phyloP scores from a whole-genome alignment of 92 coral and sea anemone species.

The Paragorgia papillata region DNA sequence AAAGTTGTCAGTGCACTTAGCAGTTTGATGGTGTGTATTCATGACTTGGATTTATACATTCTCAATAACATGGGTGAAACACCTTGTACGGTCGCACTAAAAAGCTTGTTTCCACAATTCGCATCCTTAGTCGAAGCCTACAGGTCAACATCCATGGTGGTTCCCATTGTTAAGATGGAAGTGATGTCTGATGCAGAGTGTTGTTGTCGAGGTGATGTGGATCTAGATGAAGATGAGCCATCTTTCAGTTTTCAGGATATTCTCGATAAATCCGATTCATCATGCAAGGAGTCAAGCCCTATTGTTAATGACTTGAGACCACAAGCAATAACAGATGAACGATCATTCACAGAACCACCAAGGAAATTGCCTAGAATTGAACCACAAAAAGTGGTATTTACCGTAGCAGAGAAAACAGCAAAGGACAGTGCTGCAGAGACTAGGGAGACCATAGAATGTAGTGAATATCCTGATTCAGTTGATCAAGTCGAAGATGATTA shows the following conservation, averaged over 20 bases:
- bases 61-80: slow-evolving; percentile 16
- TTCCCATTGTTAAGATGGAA: slow-evolving; percentile 36
- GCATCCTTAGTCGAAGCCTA: slow-evolving; percentile 28
- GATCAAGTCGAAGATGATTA: background rate
- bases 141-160: background rate
- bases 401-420: slow-evolving; percentile 1
- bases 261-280: background rate
- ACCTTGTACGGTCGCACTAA: slow-evolving; percentile 26
- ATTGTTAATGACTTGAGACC: background rate
- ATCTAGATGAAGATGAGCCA: slow-evolving; percentile 1
- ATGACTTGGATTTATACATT: background rate
- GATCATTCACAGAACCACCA: slow-evolving; percentile 17
- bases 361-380: background rate
- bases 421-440: background rate
- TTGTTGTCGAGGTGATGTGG: background rate
- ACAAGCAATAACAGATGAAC: background rate
- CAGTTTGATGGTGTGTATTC: background rate
- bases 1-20: background rate
- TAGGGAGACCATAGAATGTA: background rate
- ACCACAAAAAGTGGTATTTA: slow-evolving; percentile 19
- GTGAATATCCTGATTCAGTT: background rate
- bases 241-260: background rate
- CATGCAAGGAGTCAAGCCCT: slow-evolving; percentile 11
- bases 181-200: slow-evolving; percentile 7
- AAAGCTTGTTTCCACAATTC: slow-evolving; percentile 6